Evolutionary conservation across 2,797 vertebrate species (phyloP).

Genomic region (Tympanoctomys barrerae): DNA sequence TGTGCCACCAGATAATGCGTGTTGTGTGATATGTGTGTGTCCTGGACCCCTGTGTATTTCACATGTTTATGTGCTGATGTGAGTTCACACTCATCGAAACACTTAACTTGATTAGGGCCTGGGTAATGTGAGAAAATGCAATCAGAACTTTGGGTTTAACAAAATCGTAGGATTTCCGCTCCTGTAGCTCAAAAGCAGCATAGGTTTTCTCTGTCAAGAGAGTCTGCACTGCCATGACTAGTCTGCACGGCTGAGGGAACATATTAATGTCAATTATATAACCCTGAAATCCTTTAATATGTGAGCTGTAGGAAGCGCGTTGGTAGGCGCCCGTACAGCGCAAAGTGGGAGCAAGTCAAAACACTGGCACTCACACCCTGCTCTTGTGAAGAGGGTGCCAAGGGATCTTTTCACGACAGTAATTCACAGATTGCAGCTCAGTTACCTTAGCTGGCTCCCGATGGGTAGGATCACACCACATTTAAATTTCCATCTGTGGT

Average conservation of each 20-base stretch:
- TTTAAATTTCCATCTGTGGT: conserved; percentile 88
- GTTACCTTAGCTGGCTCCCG: conserved; percentile 88
- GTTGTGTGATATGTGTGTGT: neutral
- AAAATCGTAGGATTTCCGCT: neutral
- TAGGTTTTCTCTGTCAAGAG: neutral
- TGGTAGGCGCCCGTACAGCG: conserved; percentile 66
- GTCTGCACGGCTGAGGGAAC: neutral
- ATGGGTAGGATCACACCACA: conserved; percentile 87
- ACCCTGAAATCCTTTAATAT: conserved; percentile 63
- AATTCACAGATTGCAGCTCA: conserved; percentile 82
- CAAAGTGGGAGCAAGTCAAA: conserved; percentile 79
- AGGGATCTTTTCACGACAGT: conserved; percentile 85
- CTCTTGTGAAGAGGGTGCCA: conserved; percentile 84
- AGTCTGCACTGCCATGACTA: neutral
- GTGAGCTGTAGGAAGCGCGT: conserved; percentile 70
- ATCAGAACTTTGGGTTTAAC: neutral
- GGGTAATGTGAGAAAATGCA: conserved; percentile 63
- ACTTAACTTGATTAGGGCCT: conserved; percentile 49
- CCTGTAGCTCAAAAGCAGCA: neutral
- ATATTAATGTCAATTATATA: conserved; percentile 53
- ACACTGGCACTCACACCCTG: conserved; percentile 75
- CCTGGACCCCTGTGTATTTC: neutral
- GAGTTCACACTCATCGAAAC: conserved; percentile 19
- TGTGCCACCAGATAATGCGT: neutral
- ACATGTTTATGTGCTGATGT: conserved; percentile 10